Base-by-base conservation (phyloP, 2,888 invertebrate genomes). In the Osmoderma eremita region DNA sequence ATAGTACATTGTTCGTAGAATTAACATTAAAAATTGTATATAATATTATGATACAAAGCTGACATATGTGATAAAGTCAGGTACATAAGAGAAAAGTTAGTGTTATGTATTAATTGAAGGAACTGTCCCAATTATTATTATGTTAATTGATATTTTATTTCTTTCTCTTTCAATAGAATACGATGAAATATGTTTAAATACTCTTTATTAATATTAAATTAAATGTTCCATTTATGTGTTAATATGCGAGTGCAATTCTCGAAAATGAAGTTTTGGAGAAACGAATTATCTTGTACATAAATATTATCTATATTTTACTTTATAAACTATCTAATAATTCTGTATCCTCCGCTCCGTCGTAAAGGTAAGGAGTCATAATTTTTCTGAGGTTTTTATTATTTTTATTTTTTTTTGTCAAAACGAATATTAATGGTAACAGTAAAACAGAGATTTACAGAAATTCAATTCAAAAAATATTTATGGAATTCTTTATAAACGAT, bases 1-100 rank as follows among this genome's bases (percentile, higher is more conserved):
- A 61, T 61, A 61, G 58, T 15, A 30, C 45, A 22, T 54, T 38
- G 18, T 58, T 8, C 20, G 42, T 61, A 61, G 58, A 24, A 17
- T 61, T n/a, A 51, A 24, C 24, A 24, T 51, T 38, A 61, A 10
- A n/a, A n/a, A 30, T 48, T 61, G 58, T 61, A 61, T 24, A 61
- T 61, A 56, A 39, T 56, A 48, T 45, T 45, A 30, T 38, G 17
- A 61, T 61, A 45, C 45, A 48, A 61, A 61, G 45, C 58, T 61
- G 58, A 61, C 58, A 45, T 42, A 41, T 61, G 58, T 61, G 58
- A 61, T 61, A 61, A 45, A 61, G 58, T 61, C 58, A 61, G 58
- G 58, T 61, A 45, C 41, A 45, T 61, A 61, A 41, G 48, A 45
- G 58, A 30, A 53, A 53, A 17, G 6, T 30, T 42, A 24, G 13